Evolutionary conservation across 2,888 invertebrate genomes (phyloP), one percentile per base, ranked within the genome.

Genomic region (Zootermopsis nevadensis): DNA sequence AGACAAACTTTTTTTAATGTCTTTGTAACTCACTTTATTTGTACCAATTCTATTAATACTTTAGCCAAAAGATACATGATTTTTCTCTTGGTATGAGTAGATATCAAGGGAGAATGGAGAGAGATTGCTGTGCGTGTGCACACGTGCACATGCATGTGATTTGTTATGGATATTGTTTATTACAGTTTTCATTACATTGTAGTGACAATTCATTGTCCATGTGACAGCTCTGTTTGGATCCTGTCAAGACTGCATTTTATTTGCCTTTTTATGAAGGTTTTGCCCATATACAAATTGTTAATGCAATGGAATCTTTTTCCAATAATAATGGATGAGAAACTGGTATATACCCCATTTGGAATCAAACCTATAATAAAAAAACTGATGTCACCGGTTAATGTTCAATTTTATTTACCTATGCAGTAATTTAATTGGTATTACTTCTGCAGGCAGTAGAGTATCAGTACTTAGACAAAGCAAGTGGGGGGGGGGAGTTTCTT

Each of bases 221-320:
- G 69, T 69, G 69, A 69, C 69, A 69, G 15, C 33, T 79, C 53
- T 79, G 24, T 7, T 79, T 33, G 60, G 24, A 79, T 7, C 15
- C 35, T 55, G 4, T 27, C 53, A 79, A 81, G 81, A 69, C 69
- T 69, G 53, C 81, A 38, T 81, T 81, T 27, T 69, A 72, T 81
- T 81, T 67, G 72, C 81, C 69, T 69, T 72, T 66, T 72, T 30
- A 81, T 48, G 72, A 38, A 72, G 80, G 77, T 48, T 77, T 42
- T 77, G 55, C 77, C 77, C 33, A 53, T 79, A 77, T 53, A 82
- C 15, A 82, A 76, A 82, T 82, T 82, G 82, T 82, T 82, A 82
- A 81, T 48, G 53, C 72, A 72, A 69, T 69, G 30, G 38, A 72
- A 72, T 69, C 48, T 42, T 81, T 35, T 48, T 81, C 42, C 81